Base-by-base conservation (phyloP, 2,113 vertebrate species). In the Corythornis cristatus region DNA sequence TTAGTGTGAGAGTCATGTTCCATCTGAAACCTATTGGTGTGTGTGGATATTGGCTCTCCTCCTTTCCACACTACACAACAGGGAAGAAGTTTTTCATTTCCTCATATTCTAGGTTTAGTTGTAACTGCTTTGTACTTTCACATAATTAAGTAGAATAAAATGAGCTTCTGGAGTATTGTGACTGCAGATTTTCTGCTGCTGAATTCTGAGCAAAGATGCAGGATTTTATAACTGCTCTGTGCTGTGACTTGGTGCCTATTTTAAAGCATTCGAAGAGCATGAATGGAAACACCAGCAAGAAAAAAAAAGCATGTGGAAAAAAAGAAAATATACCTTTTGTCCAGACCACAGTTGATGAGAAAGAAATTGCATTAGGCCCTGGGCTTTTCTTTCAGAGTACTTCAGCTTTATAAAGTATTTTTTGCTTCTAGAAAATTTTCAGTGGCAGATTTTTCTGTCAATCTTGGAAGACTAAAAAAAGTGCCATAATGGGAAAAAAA, bases 351-450 rank as follows among this genome's bases (percentile, higher is more conserved):
- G 60, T 40, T 75, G 83, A 73, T 84, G 74, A 88, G 92, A 91
- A 94, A 95, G 83, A 86, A 96, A 95, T 86, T 89, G 46, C 82
- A 68, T 94, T 93, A 93, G 88, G 76, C 87, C 53, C 16, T 81
- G 51, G 65, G 94, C 72, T 88, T 93, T 83, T 67, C 57, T 88
- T 91, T 95, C 70, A 71, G 58, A 81, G 45, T 33, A 42, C 57
- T 88, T 88, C 48, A 61, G 40, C 48, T 78, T 81, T 78, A 37
- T 65, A 74, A 83, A 95, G 22, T 67, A 33, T 3, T 28, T 83
- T 91, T 95, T 93, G 35, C 68, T 93, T 19, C 79, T 43, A 61
- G 76, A 81, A 71, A 42, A 86, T 57, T 83, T 83, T 83, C 58
- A 68, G 65, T 67, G 72, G 61, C n/a, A 51, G 46, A 53, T 58